Conservation (phyloP, 2,113 vertebrate species). For the Phyllostomus discolor region DNA sequence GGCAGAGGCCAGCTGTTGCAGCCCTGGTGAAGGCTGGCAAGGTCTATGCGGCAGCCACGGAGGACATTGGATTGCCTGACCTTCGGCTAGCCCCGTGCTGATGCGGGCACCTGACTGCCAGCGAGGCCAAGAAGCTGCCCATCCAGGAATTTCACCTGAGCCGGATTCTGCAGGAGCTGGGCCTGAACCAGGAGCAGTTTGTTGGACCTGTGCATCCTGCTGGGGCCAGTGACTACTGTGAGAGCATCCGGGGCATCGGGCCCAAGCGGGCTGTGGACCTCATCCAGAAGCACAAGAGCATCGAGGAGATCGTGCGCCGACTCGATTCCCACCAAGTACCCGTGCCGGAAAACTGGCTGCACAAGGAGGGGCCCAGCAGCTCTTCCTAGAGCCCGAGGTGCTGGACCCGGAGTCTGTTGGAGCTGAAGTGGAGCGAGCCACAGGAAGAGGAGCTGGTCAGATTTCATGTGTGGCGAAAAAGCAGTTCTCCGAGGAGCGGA, state of each 20-base stretch:
- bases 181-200: constrained; percentile 91
- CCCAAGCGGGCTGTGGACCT: constrained; percentile 96
- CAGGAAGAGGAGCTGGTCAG: constrained; percentile 88
- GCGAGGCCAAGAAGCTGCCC: constrained; percentile 97
- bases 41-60: constrained; percentile 93
- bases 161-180: constrained; percentile 89
- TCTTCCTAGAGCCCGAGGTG: constrained; percentile 93
- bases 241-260: constrained; percentile 95
- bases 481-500: constrained; percentile 95
- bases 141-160: constrained; percentile 96
- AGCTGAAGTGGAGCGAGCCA: constrained; percentile 92
- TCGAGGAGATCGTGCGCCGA: constrained; percentile 92
- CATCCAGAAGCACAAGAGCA: constrained; percentile 92
- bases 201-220: constrained; percentile 97
- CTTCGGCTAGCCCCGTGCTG: constrained; percentile 92
- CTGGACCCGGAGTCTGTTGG: constrained; percentile 85
- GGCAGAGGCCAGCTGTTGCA: constrained; percentile 92
- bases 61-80: constrained; percentile 99
- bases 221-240: constrained; percentile 98
- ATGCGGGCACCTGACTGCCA: constrained; percentile 95
- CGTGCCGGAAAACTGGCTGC: constrained; percentile 92
- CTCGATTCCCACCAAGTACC: constrained; percentile 90
- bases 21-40: constrained; percentile 89
- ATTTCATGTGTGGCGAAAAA: constrained; percentile 94
- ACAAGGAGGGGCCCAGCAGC: constrained; percentile 89